Conservation (phyloP, 2,113 vertebrate genomes). For the human region DNA sequence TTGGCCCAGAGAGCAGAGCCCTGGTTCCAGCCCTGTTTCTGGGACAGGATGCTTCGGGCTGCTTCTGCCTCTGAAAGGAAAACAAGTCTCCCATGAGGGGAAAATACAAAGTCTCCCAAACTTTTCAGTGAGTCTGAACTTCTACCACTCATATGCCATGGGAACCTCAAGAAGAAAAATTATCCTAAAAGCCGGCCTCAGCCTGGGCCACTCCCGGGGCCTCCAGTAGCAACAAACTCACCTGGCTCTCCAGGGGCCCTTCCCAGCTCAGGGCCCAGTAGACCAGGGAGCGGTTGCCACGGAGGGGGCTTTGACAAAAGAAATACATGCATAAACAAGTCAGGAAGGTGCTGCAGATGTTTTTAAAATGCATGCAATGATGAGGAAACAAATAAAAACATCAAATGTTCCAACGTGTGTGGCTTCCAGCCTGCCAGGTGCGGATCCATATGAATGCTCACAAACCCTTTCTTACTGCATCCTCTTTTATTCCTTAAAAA, state of each 20-base stretch:
- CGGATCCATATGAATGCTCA: rapidly evolving
- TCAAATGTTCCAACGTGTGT: rapidly evolving
- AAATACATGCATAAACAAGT: rapidly evolving
- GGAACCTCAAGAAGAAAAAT: neutral
- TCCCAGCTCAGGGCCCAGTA: neutral
- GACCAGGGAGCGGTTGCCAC: rapidly evolving
- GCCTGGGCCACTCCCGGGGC: rapidly evolving
- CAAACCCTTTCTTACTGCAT: rapidly evolving
- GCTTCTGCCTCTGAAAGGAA: neutral
- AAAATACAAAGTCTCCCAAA: neutral
- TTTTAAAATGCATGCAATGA: rapidly evolving
- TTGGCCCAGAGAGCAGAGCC: rapidly evolving
- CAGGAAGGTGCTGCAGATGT: rapidly evolving
- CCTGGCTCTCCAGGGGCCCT: rapidly evolving
- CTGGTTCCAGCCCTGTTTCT: neutral
- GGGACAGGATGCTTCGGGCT: neutral
- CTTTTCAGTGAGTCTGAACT: neutral
- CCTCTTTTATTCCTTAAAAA: no score
- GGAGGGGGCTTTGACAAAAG: rapidly evolving
- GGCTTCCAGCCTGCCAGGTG: rapidly evolving
- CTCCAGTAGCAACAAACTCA: neutral
- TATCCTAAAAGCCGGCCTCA: neutral
- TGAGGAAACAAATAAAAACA: rapidly evolving
- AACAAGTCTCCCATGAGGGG: neutral
- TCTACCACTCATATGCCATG: rapidly evolving